A percentile compares a stretch with the other conserved stretches of the same genome.
Evolutionary conservation across 1,140 invertebrate species (phyloP).

Genomic region (Tyrophagus putrescentiae): DNA sequence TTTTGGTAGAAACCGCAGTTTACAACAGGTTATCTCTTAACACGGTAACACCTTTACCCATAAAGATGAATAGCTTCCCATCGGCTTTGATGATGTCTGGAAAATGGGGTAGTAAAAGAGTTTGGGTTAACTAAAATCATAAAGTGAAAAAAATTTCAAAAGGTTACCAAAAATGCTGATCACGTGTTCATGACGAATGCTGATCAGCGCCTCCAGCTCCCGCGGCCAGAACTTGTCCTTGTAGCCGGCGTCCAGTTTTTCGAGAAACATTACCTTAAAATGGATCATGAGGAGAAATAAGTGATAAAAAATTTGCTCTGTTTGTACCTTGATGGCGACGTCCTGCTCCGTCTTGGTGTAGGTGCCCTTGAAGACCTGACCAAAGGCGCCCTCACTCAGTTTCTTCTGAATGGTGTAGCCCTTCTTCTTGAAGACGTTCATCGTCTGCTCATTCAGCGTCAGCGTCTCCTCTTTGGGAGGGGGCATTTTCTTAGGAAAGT

Average conservation of each 20-base stretch:
- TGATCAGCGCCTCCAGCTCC: constrained; percentile 11
- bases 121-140: no score
- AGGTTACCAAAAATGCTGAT: background rate
- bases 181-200: constrained; percentile 6
- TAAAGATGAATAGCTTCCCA: constrained; percentile 17
- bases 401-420: background rate
- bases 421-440: no score
- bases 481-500: no score
- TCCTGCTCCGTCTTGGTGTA: background rate
- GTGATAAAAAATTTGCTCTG: background rate
- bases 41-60: no score
- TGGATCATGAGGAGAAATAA: background rate
- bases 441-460: no score
- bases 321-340: constrained; percentile 6
- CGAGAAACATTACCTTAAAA: constrained; percentile 14
- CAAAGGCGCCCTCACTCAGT: background rate
- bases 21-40: no score
- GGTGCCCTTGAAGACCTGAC: background rate
- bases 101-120: no score
- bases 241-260: background rate
- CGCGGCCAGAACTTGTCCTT: constrained; percentile 20
- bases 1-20: no score
- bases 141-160: no score
- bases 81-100: constrained; percentile 15
- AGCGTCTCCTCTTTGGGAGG: no score